phyloP scores from a whole-genome alignment of 2,113 vertebrate genomes.

The Diphyllodes magnificus region DNA sequence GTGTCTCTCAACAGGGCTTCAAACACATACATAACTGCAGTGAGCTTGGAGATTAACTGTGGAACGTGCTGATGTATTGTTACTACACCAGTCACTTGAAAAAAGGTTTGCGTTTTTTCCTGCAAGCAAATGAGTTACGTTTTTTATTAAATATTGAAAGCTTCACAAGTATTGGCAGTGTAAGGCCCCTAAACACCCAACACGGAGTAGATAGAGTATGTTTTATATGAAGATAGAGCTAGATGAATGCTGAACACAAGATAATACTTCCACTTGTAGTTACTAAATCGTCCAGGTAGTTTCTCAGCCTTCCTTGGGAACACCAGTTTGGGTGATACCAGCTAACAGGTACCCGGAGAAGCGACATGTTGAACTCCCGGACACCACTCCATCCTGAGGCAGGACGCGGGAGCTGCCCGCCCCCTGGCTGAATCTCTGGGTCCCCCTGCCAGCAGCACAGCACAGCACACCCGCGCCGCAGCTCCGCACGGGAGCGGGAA shows the following conservation, averaged over 20 bases:
- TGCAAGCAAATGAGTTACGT: background rate
- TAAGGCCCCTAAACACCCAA: background rate
- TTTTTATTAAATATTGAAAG: background rate
- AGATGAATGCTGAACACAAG: background rate
- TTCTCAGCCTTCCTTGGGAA: background rate
- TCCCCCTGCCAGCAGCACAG: conserved; percentile 37
- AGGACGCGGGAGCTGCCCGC: background rate
- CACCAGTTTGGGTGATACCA: fast-evolving
- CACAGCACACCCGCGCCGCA: background rate
- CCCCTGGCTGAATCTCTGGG: background rate
- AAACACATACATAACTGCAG: background rate
- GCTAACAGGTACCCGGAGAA: background rate
- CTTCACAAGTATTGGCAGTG: fast-evolving
- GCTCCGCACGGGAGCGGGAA: background rate
- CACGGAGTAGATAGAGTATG: fast-evolving
- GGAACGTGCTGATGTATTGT: background rate
- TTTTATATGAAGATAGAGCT: fast-evolving
- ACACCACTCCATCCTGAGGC: background rate
- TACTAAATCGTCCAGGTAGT: background rate
- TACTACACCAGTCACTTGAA: background rate
- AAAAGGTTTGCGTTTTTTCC: background rate
- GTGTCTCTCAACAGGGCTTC: background rate
- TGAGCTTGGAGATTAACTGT: background rate
- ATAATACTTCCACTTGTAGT: background rate
- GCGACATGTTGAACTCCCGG: background rate